These are phyloP conservation scores for Harmothoe impar DNA, from an alignment of 2,888 invertebrate species.

Conservation along the genomic window DNA sequence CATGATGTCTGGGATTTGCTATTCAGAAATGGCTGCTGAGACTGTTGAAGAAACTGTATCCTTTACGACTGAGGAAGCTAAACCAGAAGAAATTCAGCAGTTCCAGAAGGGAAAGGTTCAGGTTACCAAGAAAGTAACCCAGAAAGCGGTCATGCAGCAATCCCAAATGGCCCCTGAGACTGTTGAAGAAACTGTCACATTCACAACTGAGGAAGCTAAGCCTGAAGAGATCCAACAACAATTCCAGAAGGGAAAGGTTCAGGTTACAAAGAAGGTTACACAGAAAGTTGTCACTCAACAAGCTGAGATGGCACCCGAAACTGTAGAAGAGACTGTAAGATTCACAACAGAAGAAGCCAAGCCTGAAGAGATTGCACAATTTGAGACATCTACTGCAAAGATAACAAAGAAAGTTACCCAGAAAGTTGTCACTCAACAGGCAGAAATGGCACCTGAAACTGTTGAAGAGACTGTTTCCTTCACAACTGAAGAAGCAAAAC, in stretches of 20 bases:
- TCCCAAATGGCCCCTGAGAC: slow-evolving; percentile 14
- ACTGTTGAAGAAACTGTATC: slow-evolving; percentile 21
- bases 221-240: neutral
- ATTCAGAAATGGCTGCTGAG: slow-evolving; percentile 35
- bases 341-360: slow-evolving; percentile 47
- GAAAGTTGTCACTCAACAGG: slow-evolving; percentile 40
- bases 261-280: neutral
- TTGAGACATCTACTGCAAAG: neutral
- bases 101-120: neutral
- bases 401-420: slow-evolving; percentile 24
- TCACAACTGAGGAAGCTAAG: slow-evolving; percentile 47
- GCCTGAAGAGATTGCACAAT: neutral
- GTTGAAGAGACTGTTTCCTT: slow-evolving; percentile 22
- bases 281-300: slow-evolving; percentile 23
- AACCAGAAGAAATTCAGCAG: slow-evolving; percentile 40
- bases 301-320: slow-evolving; percentile 14
- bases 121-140: neutral
- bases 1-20: no score
- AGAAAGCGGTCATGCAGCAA: slow-evolving; percentile 21
- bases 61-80: slow-evolving; percentile 25
- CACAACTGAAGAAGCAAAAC: slow-evolving; percentile 55
- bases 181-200: slow-evolving; percentile 39
- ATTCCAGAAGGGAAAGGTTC: neutral
- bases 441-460: slow-evolving; percentile 52
- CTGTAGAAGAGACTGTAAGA: slow-evolving; percentile 24